Evolutionary conservation across 1,140 invertebrate species (phyloP), one percentile per base, ranked within the genome.

Genomic region (Scaptodrosophila lebanonensis): DNA sequence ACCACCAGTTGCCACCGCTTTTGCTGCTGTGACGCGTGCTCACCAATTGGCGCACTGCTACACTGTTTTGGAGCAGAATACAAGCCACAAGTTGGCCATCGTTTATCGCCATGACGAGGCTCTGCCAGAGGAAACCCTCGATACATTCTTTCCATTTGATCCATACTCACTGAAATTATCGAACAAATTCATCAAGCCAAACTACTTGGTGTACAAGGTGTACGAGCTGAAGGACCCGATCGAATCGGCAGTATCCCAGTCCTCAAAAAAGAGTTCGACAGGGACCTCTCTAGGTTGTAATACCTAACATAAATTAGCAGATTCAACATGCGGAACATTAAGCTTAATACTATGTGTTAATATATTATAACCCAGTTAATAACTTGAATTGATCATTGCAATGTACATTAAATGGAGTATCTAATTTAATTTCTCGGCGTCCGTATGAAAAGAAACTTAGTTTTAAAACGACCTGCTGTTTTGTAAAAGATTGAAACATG

Each of bases 11-110:
- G 92, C 93, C 0, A 91, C 92, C 66, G 93, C 93, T 15, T 98
- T 98, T 88, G 94, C 95, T 1, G 91, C 92, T 0, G 90, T 97
- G 3, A 93, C 95, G 1, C 90, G 94, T 65, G 91, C 91, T n/a
- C 94, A 97, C 86, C 96, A 98, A 84, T 88, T 98, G 35, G 95
- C 94, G 2, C 98, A 97, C 87, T 98, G 96, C 87, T 93, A 96
- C 85, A 91, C 95, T 0, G 90, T 98, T 35, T 93, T 98, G 29
- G 95, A 98, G 73, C 91, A 92, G 56, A 98, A 98, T 88, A 88
- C 91, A 1, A 88, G 94, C 27, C 91, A 89, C 11, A 90, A 90
- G 16, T 77, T 96, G 32, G 90, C 91, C 1, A 88, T 87, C 8
- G 88, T 88, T 11, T 90, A 86, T 79, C 87, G 84, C 15, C 85